These are phyloP conservation scores for Dugesia japonica DNA, from an alignment of 2,888 invertebrate species.

Conservation along the genomic window DNA sequence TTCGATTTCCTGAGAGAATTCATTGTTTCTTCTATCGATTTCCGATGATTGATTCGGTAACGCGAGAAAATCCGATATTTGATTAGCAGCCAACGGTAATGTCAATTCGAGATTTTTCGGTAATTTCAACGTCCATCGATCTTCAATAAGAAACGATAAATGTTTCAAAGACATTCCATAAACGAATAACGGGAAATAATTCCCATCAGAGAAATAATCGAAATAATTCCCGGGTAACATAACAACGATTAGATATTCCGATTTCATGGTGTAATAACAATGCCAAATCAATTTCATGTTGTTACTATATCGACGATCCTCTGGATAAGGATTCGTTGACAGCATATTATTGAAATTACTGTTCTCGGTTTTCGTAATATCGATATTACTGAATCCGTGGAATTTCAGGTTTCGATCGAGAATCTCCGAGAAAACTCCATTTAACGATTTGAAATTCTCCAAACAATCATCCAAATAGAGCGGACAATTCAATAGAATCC, in stretches of 20 bases:
- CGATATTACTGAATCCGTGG: background rate
- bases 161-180: slow-evolving; percentile 21
- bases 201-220: background rate
- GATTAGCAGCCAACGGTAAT: background rate
- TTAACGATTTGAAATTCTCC: background rate
- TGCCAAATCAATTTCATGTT: background rate
- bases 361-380: slow-evolving; percentile 4
- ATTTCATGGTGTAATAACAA: background rate
- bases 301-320: background rate
- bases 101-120: background rate
- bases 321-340: background rate
- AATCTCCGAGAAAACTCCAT: background rate
- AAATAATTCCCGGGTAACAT: slow-evolving; percentile 20
- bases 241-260: slow-evolving; percentile 20
- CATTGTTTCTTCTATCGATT: background rate
- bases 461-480: background rate
- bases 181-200: background rate
- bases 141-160: slow-evolving; percentile 29
- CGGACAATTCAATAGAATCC: background rate
- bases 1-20: slow-evolving; percentile 21
- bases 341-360: background rate
- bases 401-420: background rate
- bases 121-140: slow-evolving; percentile 28
- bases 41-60: background rate
- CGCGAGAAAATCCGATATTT: background rate